Evolutionary conservation across 2,888 invertebrate genomes (phyloP).

Genomic region (Idaea aversata): DNA sequence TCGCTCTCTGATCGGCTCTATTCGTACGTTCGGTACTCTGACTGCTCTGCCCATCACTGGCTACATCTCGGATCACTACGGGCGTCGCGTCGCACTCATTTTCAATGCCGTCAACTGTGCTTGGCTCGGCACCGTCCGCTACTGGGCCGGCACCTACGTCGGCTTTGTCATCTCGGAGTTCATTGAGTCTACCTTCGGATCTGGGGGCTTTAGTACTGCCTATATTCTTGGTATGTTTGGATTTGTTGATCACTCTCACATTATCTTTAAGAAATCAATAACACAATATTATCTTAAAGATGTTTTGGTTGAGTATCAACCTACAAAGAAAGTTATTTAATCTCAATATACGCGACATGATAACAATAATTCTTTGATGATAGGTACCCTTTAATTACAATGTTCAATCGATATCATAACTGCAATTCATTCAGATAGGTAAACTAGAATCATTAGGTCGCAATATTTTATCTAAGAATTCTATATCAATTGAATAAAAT

Average conservation of each 20-base stretch:
- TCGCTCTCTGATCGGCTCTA: constrained; percentile 85
- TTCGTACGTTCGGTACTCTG: constrained; percentile 84
- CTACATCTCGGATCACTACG: constrained; percentile 86
- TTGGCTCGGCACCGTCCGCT: constrained; percentile 82
- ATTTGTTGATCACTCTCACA: not conserved
- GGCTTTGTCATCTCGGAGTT: constrained; percentile 85
- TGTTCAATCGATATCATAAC: not conserved
- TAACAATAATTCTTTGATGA: not conserved
- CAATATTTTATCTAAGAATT: not conserved
- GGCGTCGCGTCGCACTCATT: constrained; percentile 80
- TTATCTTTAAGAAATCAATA: too few relatives aligned
- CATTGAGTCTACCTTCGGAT: constrained; percentile 83
- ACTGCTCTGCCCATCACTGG: constrained; percentile 85
- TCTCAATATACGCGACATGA: not conserved
- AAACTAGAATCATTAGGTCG: not conserved
- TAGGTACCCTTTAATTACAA: not conserved
- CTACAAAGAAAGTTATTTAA: not conserved
- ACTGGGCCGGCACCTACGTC: constrained; percentile 80
- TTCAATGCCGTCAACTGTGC: constrained; percentile 81
- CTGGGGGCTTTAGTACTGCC: constrained; percentile 84
- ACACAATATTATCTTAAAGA: not conserved
- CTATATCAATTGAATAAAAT: not conserved
- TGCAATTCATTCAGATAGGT: not conserved
- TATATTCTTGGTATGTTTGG: constrained; percentile 83
- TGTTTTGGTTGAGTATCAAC: not conserved